Conservation (phyloP, 30 jellyfish, hydroid and myxozoan species). For the Cassiopea andromeda region DNA sequence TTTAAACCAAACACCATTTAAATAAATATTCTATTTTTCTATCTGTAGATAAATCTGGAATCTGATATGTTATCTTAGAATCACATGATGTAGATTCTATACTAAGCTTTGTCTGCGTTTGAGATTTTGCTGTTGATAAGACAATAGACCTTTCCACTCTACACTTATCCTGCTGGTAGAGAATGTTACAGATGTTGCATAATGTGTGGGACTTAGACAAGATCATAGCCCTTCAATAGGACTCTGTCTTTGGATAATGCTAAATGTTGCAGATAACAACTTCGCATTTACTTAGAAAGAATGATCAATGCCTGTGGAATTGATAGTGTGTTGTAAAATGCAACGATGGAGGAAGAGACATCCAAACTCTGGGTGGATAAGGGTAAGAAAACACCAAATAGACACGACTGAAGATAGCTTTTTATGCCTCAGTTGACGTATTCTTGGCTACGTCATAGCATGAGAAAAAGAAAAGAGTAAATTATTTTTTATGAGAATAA, state of each 20-base stretch:
- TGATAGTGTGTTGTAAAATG: too few species aligned
- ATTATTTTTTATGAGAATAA: too few species aligned
- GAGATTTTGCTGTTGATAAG: background rate
- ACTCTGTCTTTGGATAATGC: background rate
- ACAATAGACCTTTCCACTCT: background rate
- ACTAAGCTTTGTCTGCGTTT: background rate
- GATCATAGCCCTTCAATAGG: background rate
- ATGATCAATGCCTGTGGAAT: too few species aligned
- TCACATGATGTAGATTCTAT: background rate
- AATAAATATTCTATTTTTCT: too few species aligned
- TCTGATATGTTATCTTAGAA: background rate
- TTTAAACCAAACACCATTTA: background rate
- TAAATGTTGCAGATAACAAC: too few species aligned
- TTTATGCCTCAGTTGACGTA: background rate
- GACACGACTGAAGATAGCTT: background rate
- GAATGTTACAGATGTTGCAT: background rate
- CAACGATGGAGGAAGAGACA: too few species aligned
- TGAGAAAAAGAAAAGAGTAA: background rate
- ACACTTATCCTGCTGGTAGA: background rate
- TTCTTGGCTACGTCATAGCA: background rate
- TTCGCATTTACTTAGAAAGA: too few species aligned
- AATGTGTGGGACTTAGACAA: background rate
- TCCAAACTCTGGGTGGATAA: too few species aligned
- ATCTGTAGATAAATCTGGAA: background rate
- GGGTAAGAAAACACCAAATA: too few species aligned